Percentiles rank a stretch among this genome's conserved stretches.
Conservation (phyloP, 2,113 vertebrate genomes). For the Pao palembangensis region DNA sequence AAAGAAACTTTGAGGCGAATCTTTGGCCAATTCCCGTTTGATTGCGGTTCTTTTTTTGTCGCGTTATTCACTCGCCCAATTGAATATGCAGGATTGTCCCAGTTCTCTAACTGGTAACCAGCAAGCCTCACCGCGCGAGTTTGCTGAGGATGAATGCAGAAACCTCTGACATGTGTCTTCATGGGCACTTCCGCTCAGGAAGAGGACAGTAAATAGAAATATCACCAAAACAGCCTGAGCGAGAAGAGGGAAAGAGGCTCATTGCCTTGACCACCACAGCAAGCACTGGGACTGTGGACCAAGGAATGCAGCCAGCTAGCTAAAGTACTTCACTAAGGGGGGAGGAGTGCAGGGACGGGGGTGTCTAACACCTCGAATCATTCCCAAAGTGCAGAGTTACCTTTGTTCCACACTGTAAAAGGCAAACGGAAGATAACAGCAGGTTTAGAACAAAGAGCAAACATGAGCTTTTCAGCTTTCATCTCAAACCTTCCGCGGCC, state of each 20-base stretch:
- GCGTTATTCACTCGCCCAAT: constrained; percentile 12
- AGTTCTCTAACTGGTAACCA: constrained; percentile 1
- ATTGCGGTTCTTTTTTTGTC: neutral
- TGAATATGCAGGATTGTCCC: constrained; percentile 38
- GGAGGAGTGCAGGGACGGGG: constrained; percentile 17
- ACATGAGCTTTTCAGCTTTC: constrained; percentile 10
- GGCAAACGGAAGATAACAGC: constrained; percentile 55
- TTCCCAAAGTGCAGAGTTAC: constrained; percentile 56
- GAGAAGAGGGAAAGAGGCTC: constrained; percentile 43
- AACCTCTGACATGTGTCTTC: constrained; percentile 80
- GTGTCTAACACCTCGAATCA: constrained; percentile 26
- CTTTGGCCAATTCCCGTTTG: constrained; percentile 8
- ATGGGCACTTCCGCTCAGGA: constrained; percentile 61
- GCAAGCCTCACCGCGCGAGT: too few relatives aligned
- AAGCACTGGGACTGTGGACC: constrained; percentile 66
- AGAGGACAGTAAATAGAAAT: constrained; percentile 44
- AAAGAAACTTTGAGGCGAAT: neutral
- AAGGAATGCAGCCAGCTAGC: constrained; percentile 76
- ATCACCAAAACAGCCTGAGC: constrained; percentile 36
- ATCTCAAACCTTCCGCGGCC: neutral
- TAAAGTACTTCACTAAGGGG: constrained; percentile 2
- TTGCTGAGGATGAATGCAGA: constrained; percentile 43
- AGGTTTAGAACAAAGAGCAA: constrained; percentile 55
- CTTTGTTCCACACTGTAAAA: constrained; percentile 68
- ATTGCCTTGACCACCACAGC: constrained; percentile 70